A percentile compares a stretch with the other conserved stretches of the same genome.
Conservation (phyloP, 37 sponge, comb jelly and placozoan species). For the Halichondria panicea region DNA sequence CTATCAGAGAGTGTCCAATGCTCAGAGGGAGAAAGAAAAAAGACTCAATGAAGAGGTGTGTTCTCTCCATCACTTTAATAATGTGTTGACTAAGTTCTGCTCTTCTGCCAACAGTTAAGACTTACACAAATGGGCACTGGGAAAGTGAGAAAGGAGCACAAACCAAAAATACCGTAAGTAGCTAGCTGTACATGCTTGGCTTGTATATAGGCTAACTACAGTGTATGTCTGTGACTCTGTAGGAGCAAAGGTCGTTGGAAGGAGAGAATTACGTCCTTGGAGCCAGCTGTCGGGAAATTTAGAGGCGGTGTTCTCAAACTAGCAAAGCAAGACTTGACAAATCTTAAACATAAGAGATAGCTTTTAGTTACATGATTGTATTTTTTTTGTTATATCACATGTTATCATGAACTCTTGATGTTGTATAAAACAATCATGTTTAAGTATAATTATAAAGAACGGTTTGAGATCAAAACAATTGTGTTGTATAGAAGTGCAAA, state of each 20-base stretch:
- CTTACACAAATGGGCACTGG: no score
- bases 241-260: conserved; percentile 58
- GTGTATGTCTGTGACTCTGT: neutral
- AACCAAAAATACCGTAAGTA: neutral
- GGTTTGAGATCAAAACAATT: no score
- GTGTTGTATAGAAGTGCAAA: no score
- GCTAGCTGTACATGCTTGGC: neutral
- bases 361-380: no score
- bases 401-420: neutral
- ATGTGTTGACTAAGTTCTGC: no score
- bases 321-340: conserved; percentile 2
- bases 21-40: conserved; percentile 36
- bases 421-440: neutral
- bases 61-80: neutral
- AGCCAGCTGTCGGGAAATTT: conserved; percentile 49
- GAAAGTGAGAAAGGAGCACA: neutral
- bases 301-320: conserved; percentile 35
- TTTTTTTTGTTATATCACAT: neutral
- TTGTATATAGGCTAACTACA: neutral
- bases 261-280: conserved; percentile 38
- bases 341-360: no score
- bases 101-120: no score
- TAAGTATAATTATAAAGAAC: neutral
- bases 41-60: conserved; percentile 22
- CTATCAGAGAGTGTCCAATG: conserved; percentile 43